phyloP scores from a whole-genome alignment of 2,113 vertebrate genomes.

The Hyaena hyaena region DNA sequence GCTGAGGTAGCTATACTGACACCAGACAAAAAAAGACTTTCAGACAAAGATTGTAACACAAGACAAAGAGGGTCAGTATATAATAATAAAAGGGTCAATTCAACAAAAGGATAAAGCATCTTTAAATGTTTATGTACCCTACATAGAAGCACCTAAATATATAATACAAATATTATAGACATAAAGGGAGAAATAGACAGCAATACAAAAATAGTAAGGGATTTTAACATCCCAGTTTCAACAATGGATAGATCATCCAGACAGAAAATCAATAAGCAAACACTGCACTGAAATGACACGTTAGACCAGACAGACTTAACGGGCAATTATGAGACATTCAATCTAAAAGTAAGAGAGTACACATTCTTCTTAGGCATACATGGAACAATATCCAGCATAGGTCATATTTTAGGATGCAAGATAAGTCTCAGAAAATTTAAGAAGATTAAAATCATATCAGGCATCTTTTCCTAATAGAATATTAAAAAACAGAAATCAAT shows the following conservation, averaged over 20 bases:
- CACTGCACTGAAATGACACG: background rate
- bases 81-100: background rate
- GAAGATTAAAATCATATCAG: conserved; percentile 9
- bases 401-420: background rate
- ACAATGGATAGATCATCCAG: background rate
- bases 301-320: background rate
- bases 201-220: background rate
- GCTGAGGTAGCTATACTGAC: background rate
- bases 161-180: background rate
- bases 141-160: background rate
- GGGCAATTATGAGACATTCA: background rate
- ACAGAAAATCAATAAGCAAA: background rate
- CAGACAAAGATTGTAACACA: background rate
- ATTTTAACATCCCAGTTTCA: background rate
- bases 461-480: background rate
- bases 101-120: background rate
- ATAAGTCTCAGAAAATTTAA: background rate
- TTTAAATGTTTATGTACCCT: background rate
- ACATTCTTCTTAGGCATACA: background rate
- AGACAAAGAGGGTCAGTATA: background rate
- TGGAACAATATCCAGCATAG: background rate
- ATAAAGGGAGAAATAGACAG: background rate
- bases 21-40: background rate
- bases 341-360: background rate
- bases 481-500: background rate